Base-by-base conservation (phyloP, 1,140 invertebrate species). In the Drosophila cardini region DNA sequence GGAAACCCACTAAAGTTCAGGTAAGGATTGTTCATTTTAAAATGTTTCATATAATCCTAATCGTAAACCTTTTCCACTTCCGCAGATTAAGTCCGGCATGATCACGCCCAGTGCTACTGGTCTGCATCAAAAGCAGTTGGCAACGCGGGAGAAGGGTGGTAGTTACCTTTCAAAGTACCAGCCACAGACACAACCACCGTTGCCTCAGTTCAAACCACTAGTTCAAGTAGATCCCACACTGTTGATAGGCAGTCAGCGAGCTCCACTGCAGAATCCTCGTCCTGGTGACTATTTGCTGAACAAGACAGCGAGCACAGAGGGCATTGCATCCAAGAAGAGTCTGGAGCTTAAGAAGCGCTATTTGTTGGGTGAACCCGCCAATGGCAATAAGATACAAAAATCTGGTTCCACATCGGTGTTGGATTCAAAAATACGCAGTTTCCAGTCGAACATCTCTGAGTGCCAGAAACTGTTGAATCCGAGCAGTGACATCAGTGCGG, bases 381-480 rank as follows among this genome's bases (percentile, higher is more conserved):
- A 94, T 5, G 93, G 93, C n/a, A 93, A 93, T 30, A 93, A 94
- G 0, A 95, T 97, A 4, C 94, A 96, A 77, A 97, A 97, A 82
- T 97, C 96, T 0, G 96, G 96, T n/a, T 97, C 96, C 15, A 95
- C 96, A 0, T 96, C 96, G 0, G 96, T 96, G 57, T 93, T 98
- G 7, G 97, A 97, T 82, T 96, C 96, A 1, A 96, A 96, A 81
- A 94, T 98, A 46, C 95, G 96, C 92, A 96, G 95, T 48, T 95
- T 98, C 72, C 95, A 96, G 38, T 96, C 96, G 26, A 96, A 95
- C 61, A 98, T 98, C 65, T 97, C 96, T 1, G 97, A 98, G 87
- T 96, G 97, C 77, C 97, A 98, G 85, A 98, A 98, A 83, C 92
- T 97, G 64, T 87, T 98, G 36, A 96, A 97, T 91, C 96, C 96